These are phyloP conservation scores for Diprion similis DNA, from an alignment of 1,140 invertebrate genomes.

Conservation along the genomic window DNA sequence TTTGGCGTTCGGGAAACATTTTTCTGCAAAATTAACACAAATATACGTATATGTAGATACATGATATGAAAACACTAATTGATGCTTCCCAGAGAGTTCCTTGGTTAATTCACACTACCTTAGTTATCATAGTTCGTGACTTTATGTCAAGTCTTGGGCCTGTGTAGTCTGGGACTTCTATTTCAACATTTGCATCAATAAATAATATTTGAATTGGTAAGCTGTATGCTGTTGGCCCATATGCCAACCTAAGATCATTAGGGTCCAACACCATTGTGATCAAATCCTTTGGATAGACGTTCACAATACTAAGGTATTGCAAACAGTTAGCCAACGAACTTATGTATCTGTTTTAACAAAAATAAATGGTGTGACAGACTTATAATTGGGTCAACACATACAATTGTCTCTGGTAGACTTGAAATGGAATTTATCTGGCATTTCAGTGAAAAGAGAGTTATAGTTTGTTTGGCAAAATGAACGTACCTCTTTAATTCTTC, in stretches of 20 bases:
- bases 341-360: conserved; percentile 42
- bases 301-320: conserved; percentile 57
- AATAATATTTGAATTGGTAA: conserved; percentile 61
- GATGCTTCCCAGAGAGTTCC: too few species aligned
- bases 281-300: conserved; percentile 62
- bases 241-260: conserved; percentile 54
- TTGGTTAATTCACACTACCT: conserved; percentile 37
- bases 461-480: too few species aligned
- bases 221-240: conserved; percentile 47
- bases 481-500: conserved; percentile 55
- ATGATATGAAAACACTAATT: too few species aligned
- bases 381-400: neutral
- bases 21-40: neutral
- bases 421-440: neutral
- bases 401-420: neutral
- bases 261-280: conserved; percentile 54
- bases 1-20: too few species aligned
- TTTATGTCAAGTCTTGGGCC: conserved; percentile 58
- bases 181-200: conserved; percentile 62
- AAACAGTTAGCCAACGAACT: conserved; percentile 55
- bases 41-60: conserved; percentile 14
- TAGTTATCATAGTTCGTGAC: conserved; percentile 50
- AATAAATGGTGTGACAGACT: too few species aligned
- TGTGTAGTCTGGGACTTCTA: conserved; percentile 66
- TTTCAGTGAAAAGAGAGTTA: neutral